These are phyloP conservation scores for Oreocharis arfaki DNA, from an alignment of 2,113 vertebrate species.

Conservation along the genomic window DNA sequence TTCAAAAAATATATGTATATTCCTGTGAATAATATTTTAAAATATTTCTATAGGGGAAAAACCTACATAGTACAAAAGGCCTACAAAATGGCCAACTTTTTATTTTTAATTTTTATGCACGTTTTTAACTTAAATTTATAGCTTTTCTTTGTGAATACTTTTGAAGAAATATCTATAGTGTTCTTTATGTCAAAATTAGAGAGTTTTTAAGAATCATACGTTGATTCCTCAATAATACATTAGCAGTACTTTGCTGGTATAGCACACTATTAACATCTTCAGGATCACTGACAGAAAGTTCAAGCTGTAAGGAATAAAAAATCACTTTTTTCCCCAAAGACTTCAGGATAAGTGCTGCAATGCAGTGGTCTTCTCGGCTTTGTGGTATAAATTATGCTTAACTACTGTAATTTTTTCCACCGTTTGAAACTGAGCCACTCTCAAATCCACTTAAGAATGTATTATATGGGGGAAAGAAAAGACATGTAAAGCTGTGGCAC, in stretches of 20 bases:
- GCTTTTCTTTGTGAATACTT: background rate
- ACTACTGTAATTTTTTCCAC: background rate
- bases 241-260: background rate
- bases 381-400: background rate
- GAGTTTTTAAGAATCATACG: background rate
- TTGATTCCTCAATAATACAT: background rate
- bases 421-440: background rate
- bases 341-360: background rate
- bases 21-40: background rate
- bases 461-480: background rate
- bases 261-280: background rate
- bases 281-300: background rate
- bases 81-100: background rate
- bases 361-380: background rate
- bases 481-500: background rate
- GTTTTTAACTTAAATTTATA: background rate
- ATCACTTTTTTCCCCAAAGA: background rate
- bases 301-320: background rate
- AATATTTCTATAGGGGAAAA: background rate
- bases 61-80: background rate
- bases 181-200: background rate
- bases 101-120: background rate
- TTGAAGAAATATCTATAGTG: background rate
- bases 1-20: fast-evolving
- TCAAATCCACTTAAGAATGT: background rate